Base-by-base conservation (phyloP, 2,888 invertebrate genomes). In the Athalia cordata region DNA sequence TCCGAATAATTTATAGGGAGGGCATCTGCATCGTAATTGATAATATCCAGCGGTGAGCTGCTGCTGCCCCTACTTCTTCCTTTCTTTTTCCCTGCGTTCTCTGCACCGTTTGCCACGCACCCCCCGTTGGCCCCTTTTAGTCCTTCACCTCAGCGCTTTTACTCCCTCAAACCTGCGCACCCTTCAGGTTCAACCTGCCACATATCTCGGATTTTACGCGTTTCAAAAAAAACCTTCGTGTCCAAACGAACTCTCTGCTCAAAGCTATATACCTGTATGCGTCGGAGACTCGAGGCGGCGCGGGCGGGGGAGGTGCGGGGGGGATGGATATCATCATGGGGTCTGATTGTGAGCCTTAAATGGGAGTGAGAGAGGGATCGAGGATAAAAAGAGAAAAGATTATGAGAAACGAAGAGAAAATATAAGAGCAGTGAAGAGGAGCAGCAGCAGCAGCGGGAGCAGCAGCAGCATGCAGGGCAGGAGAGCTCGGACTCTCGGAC, bases 121-220 rank as follows among this genome's bases (percentile, higher is more conserved):
- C 61, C 76, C 61, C 70, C 57, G 77, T 59, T 65, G 77, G 59
- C 68, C 61, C 15, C 55, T 55, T 55, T 59, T 62, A 49, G 59
- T 77, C 67, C 45, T 55, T 61, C 59, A 50, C 78, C 79, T 79
- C 82, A 82, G 82, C 82, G 29, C 59, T 75, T 62, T n/a, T 55
- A 7, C 43, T 74, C 61, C 29, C 66, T 29, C 29, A 55, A 43
- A 15, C 49, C 49, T 5, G 15, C 45, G 62, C 70, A 64, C 64
- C 68, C 68, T 43, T 50, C 50, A 67, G 49, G 77, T 78, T 78
- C 81, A 82, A 83, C 82, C 82, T 82, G 80, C 83, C 80, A 82
- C 85, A 84, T 84, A 85, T 85, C 85, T 83, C 82, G 83, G 81
- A 85, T 85, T 86, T 86, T 86, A 86, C 85, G 85, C 83, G 83